phyloP scores from a whole-genome alignment of 2,888 invertebrate species.

The Ichneumoninae sp. region DNA sequence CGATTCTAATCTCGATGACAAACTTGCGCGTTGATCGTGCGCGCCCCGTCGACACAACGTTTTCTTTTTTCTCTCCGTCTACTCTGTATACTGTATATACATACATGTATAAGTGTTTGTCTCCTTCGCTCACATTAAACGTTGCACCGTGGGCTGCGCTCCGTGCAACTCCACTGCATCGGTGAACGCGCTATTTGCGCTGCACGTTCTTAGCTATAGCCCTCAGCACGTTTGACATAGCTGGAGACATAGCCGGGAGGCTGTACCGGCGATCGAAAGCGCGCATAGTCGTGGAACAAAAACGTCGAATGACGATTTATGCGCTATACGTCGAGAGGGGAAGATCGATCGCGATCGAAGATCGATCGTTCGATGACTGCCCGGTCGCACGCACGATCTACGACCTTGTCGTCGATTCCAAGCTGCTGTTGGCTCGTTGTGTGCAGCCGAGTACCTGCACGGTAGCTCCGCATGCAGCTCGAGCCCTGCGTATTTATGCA shows the following conservation, averaged over 20 bases:
- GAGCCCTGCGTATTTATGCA: slow-evolving; percentile 55
- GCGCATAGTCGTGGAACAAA: slow-evolving; percentile 65
- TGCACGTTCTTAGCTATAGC: slow-evolving; percentile 34
- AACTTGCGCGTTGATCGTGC: slow-evolving; percentile 68
- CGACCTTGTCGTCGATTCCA: slow-evolving; percentile 65
- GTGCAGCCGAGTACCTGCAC: background rate
- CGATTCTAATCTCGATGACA: slow-evolving; percentile 71
- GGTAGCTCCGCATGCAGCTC: slow-evolving; percentile 41
- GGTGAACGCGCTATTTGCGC: slow-evolving; percentile 57
- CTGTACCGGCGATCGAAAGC: slow-evolving; percentile 38
- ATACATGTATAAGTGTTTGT: slow-evolving; percentile 6
- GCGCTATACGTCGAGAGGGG: slow-evolving; percentile 66
- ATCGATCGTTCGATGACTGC: slow-evolving; percentile 69
- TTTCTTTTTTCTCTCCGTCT: slow-evolving; percentile 17
- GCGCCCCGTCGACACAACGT: slow-evolving; percentile 48
- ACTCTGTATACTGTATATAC: background rate
- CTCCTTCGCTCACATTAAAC: slow-evolving; percentile 32
- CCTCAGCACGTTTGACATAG: slow-evolving; percentile 51
- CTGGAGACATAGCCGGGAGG: slow-evolving; percentile 51
- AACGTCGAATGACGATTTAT: slow-evolving; percentile 70
- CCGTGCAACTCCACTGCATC: slow-evolving; percentile 32
- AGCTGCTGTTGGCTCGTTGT: slow-evolving; percentile 30
- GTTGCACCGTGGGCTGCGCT: slow-evolving; percentile 18
- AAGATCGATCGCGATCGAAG: slow-evolving; percentile 57
- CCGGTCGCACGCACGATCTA: slow-evolving; percentile 68